phyloP scores from a whole-genome alignment of 2,113 vertebrate species.

The Lipotes vexillifer region DNA sequence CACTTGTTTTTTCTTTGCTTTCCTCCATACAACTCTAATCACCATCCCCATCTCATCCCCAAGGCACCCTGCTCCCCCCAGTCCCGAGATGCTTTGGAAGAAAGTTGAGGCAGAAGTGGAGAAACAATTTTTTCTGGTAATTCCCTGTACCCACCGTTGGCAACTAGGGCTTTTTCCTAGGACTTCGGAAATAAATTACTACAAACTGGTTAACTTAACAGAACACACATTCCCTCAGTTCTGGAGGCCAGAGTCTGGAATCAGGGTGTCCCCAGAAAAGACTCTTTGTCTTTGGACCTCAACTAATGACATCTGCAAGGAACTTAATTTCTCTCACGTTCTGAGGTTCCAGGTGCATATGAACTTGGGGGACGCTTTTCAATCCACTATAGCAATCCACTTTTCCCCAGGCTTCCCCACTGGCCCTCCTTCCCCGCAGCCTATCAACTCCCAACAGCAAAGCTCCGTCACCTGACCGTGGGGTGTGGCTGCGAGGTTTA shows the following conservation, averaged over 20 bases:
- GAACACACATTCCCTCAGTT: neutral
- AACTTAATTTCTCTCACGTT: neutral
- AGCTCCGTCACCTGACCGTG: too few relatives aligned
- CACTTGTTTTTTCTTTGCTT: neutral
- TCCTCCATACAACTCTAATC: too few relatives aligned
- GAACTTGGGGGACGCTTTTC: neutral
- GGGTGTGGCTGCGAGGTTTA: too few relatives aligned
- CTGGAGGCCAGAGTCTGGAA: neutral
- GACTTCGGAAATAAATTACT: neutral
- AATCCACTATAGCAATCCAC: too few relatives aligned
- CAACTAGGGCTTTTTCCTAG: neutral
- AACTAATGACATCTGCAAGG: neutral
- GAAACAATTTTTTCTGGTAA: neutral
- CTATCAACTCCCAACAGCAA: neutral
- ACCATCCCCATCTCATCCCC: neutral
- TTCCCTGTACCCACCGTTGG: neutral
- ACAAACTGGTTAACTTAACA: neutral
- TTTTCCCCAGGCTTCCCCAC: neutral
- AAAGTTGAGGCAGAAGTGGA: neutral
- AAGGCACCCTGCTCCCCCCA: neutral
- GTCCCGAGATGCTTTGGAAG: neutral
- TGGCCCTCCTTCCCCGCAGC: neutral
- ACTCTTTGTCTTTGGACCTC: neutral
- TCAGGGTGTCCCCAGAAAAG: neutral
- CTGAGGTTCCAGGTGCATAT: neutral